Base-by-base conservation (phyloP, 2,888 invertebrate species). In the Diplazon laetatorius region DNA sequence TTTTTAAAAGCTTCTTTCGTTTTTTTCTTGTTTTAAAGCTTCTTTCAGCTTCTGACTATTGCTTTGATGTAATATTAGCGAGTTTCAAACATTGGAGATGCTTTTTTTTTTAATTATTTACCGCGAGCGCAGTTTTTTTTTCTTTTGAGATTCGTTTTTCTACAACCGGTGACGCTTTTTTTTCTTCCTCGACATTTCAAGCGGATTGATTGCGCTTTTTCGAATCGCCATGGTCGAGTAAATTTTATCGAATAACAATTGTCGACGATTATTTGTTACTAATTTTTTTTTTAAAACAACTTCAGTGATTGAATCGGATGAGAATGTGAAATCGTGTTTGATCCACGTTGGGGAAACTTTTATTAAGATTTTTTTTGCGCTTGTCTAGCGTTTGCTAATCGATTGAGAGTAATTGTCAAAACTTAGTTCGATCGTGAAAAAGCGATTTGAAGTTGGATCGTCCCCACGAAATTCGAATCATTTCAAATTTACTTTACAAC, bases 261-360 rank as follows among this genome's bases (percentile, higher is more conserved):
- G 10, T 63, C 37, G 20, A 42, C 42, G 60, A 55, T 75, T 50
- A 42, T 76, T 70, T 44, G 20, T 59, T n/a, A n/a, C n/a, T n/a
- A n/a, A n/a, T n/a, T n/a, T n/a, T n/a, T n/a, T n/a, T n/a, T n/a
- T n/a, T n/a, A n/a, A n/a, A n/a, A n/a, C n/a, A n/a, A n/a, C n/a
- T n/a, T n/a, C n/a, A n/a, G n/a, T n/a, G n/a, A n/a, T n/a, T n/a
- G n/a, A n/a, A n/a, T n/a, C n/a, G n/a, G n/a, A n/a, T n/a, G n/a
- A n/a, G n/a, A n/a, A n/a, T n/a, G n/a, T n/a, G n/a, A n/a, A n/a
- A n/a, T n/a, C n/a, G n/a, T n/a, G 60, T 68, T 62, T 59, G 44
- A 57, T 63, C 18, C 48, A 69, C 52, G 42, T 55, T 75, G 9
- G 22, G 16, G 50, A 70, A 50, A 70, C 48, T 70, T 76, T 63